These are phyloP conservation scores for Poecilia wingei DNA, from an alignment of 2,797 vertebrate genomes.

Conservation along the genomic window DNA sequence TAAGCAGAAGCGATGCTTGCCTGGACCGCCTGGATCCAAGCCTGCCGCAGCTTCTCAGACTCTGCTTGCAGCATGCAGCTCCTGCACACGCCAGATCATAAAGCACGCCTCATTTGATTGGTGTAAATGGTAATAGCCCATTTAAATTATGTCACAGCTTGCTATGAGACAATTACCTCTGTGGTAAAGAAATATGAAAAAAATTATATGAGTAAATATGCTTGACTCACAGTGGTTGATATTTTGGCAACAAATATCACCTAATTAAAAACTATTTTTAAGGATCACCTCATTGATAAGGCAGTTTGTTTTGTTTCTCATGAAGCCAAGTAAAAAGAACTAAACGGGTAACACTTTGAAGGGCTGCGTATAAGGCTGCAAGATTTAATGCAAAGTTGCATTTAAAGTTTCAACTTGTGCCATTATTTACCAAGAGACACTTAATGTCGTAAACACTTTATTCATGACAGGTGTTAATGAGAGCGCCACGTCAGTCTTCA, in stretches of 20 bases:
- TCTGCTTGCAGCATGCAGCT: slow-evolving; percentile 98
- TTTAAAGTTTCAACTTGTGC: too few relatives aligned
- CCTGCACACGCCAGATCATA: slow-evolving; percentile 70
- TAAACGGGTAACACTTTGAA: too few relatives aligned
- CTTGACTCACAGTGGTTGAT: background rate
- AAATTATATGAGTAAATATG: background rate
- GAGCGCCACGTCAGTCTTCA: too few relatives aligned
- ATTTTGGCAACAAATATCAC: background rate
- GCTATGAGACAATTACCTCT: background rate
- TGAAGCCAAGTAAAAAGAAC: background rate
- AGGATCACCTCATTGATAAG: background rate
- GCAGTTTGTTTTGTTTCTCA: background rate
- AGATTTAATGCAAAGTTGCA: too few relatives aligned
- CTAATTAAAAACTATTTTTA: background rate
- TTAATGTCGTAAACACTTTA: too few relatives aligned
- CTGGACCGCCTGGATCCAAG: slow-evolving; percentile 97
- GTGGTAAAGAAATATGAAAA: background rate
- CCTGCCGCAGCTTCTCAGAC: slow-evolving; percentile 94
- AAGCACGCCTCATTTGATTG: background rate
- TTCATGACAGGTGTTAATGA: too few relatives aligned
- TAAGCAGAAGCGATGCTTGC: slow-evolving; percentile 97
- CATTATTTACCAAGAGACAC: too few relatives aligned
- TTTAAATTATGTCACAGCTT: background rate
- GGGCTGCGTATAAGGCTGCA: too few relatives aligned
- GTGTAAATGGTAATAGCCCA: background rate